Percentiles rank a stretch among this genome's conserved stretches.
Evolutionary conservation across 2,113 vertebrate species (phyloP).

Genomic region (Pachycephala philippinensis): DNA sequence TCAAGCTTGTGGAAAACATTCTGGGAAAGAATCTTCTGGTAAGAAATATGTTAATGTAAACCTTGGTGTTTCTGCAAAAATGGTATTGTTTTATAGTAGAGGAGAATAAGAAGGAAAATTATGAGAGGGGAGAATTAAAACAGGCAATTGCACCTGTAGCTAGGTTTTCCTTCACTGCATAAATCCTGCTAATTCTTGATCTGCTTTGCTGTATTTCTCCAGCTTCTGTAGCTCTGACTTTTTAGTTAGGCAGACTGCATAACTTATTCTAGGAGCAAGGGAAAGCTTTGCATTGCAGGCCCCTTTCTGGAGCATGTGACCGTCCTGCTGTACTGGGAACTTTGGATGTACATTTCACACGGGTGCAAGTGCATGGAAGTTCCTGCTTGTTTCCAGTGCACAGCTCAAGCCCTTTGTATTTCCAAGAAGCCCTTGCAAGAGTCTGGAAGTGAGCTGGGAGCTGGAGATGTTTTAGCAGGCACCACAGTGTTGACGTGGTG

Average conservation of each 20-base stretch:
- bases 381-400: not conserved
- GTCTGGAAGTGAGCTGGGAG: not conserved
- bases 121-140: not conserved
- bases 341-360: not conserved
- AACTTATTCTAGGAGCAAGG: not conserved
- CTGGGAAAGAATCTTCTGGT: constrained; percentile 92
- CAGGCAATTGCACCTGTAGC: not conserved
- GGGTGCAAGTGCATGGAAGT: too few relatives aligned
- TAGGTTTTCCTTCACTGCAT: not conserved
- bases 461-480: not conserved
- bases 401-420: not conserved
- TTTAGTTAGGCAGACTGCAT: not conserved
- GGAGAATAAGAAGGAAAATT: not conserved
- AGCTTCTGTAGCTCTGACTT: not conserved
- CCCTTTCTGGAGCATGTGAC: not conserved
- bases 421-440: not conserved
- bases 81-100: not conserved
- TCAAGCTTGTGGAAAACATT: constrained; percentile 95
- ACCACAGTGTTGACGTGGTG: not conserved
- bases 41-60: constrained; percentile 44
- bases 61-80: not conserved
- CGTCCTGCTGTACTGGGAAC: not conserved
- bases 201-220: not conserved
- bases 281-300: not conserved
- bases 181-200: not conserved